Evolutionary conservation across 2,888 invertebrate species (phyloP), one percentile per base, ranked within the genome.

Genomic region (Dryobota labecula): DNA sequence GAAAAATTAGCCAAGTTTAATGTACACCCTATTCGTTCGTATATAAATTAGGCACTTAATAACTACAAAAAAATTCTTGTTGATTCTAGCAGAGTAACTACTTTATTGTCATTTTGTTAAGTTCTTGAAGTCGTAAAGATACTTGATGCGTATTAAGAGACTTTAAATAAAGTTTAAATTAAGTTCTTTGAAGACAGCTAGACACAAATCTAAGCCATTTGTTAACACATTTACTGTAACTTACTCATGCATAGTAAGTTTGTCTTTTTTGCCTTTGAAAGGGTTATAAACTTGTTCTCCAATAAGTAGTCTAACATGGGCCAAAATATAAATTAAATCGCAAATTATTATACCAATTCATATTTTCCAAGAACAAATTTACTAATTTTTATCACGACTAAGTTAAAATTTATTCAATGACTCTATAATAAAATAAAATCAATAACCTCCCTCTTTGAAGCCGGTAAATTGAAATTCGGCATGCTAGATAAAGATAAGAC

Each of bases 11-110:
- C 7, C 62, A 71, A 72, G 36, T 70, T 77, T 62, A 68, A 71
- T 63, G 57, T 73, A 67, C 62, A 64, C 63, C 27, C 47, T 65
- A 75, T 66, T 71, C 41, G 53, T 47, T 41, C 6, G 27, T 24
- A 65, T 53, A 73, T 41, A 78, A 81, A 78, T 75, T 64, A 73
- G 68, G 47, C 36, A 70, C 57, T 78, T 85, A 70, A 67, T 73
- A 63, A 77, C 69, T 61, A 57, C 15, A 69, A 67, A 75, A 69
- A 67, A 75, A 65, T 72, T 73, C 69, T 62, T 64, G 51, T 73
- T 74, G 56, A 61, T 56, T 73, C 47, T 20, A 56, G 36, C 18
- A 20, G 7, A 57, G 38, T 82, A 76, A 71, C 73, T 76, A 60
- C 33, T 56, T 78, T 68, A 76, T 75, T 70, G 69, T 64, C 61